phyloP scores from a whole-genome alignment of 1,140 invertebrate genomes.

The Bilobella aurantiaca region DNA sequence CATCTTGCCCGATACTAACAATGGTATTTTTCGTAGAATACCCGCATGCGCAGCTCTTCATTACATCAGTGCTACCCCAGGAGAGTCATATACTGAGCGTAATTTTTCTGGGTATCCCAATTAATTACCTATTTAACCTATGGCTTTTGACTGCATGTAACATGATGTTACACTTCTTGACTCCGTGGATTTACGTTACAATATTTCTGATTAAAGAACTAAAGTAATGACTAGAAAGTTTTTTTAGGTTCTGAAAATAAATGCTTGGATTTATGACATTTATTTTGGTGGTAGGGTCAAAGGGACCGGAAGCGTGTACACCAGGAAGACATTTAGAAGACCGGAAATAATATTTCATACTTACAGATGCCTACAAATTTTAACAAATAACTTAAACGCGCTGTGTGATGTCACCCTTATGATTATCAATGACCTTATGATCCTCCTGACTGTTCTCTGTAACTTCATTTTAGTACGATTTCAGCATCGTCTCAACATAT shows the following conservation, averaged over 20 bases:
- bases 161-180: neutral
- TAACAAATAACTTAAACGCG: neutral
- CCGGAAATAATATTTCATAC: neutral
- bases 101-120: neutral
- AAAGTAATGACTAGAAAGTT: neutral
- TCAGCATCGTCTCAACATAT: neutral
- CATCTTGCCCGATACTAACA: neutral
- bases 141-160: neutral
- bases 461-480: neutral
- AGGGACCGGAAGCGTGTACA: neutral
- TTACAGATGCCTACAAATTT: neutral
- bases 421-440: neutral
- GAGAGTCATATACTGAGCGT: neutral
- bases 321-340: neutral
- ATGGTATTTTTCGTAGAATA: neutral
- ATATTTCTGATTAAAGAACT: neutral
- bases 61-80: neutral
- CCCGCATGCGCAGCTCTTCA: neutral
- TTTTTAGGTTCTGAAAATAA: too few species aligned
- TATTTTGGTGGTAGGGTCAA: too few species aligned
- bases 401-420: neutral
- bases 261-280: too few species aligned
- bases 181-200: neutral
- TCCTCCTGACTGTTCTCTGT: neutral
- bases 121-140: neutral